These are phyloP conservation scores for Strigamia transsilvanica DNA, from an alignment of 2,888 invertebrate species.

Conservation along the genomic window DNA sequence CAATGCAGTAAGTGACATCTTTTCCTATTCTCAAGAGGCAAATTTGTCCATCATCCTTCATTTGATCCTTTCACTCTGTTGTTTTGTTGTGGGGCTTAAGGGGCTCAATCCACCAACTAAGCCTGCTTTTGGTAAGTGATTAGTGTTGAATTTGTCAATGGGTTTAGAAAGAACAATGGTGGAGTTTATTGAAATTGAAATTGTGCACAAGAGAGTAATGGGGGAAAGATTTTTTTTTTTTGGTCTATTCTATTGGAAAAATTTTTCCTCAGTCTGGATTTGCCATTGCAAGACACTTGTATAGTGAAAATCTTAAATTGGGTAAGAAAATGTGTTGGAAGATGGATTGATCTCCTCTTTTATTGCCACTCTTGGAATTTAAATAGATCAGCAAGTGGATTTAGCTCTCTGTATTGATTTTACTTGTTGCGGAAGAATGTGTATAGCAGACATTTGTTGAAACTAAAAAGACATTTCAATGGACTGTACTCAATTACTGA, in stretches of 20 bases:
- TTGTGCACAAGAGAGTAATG: no score
- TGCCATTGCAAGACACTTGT: no score
- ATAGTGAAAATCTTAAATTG: background rate
- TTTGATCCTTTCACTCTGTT: slow-evolving; percentile 26
- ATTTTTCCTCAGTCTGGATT: no score
- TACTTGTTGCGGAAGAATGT: slow-evolving; percentile 9
- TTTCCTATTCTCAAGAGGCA: slow-evolving; percentile 11
- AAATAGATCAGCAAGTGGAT: slow-evolving; percentile 5
- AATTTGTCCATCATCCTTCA: slow-evolving; percentile 36
- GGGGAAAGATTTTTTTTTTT: no score
- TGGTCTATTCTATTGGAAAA: no score
- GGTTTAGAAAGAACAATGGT: no score
- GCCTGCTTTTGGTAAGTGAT: slow-evolving; percentile 1
- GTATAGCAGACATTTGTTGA: background rate
- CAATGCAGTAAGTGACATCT: background rate
- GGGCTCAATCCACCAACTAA: background rate
- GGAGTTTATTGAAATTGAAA: no score
- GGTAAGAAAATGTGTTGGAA: background rate
- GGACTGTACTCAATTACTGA: background rate
- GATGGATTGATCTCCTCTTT: background rate
- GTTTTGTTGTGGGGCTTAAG: background rate
- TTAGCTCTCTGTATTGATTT: background rate
- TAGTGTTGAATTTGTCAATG: no score
- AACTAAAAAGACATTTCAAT: background rate
- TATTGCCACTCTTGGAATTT: slow-evolving; percentile 9